Evolutionary conservation across 2,113 vertebrate species (phyloP), one percentile per base, ranked within the genome.

Genomic region (Nesoenas mayeri): DNA sequence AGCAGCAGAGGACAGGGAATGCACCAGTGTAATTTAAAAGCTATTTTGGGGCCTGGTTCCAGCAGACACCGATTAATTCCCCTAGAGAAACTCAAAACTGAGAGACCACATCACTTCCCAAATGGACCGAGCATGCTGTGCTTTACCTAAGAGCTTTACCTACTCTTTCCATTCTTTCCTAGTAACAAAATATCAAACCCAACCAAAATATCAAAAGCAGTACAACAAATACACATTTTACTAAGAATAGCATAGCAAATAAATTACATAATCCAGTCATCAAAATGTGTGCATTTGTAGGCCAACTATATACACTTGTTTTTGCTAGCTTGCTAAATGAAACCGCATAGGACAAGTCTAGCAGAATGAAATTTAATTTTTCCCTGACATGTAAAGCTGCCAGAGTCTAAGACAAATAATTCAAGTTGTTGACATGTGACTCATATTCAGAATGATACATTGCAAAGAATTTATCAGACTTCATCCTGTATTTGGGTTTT

Each of bases 381-480:
- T 83, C 38, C 28, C 40, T 67, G 56, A 66, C 34, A 93, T 79
- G 64, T 91, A 94, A 85, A 96, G 73, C 67, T 89, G 83, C 65
- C 91, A 94, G 70, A 75, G 11, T 89, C 95, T 88, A 95, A 91
- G 72, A 91, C 69, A 78, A 88, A 80, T 91, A 93, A 96, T 96
- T 74, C 90, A 51, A 71, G 51, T 58, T 71, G 26, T 85, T 91
- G 93, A 95, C 48, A n/a, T 67, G 70, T 86, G 78, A 93, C 34
- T 77, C 69, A 57, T 31, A 50, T 90, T 87, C 82, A 53, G 93
- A 97, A 91, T 83, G 54, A 96, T 83, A 90, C 73, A 78, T 65
- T 36, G 67, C 61, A 94, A 95, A 87, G 91, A 80, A 96, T 88
- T 94, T 66, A 79, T 60, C 54, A 70, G 80, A 69, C 54, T 77